These are phyloP conservation scores for Dicaeum eximium DNA, from an alignment of 2,113 vertebrate species.

Conservation along the genomic window DNA sequence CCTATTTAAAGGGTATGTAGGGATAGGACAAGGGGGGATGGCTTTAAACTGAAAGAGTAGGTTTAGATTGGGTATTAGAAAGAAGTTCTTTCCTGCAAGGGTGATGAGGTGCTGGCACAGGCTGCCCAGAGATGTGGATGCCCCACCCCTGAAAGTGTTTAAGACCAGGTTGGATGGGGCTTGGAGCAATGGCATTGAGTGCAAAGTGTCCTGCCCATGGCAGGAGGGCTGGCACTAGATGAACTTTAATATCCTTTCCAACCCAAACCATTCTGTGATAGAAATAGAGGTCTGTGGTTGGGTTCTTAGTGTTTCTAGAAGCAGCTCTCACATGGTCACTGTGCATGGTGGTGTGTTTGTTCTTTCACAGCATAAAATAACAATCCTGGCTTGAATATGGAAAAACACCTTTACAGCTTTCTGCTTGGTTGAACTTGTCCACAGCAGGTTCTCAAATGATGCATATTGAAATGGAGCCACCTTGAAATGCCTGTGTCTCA, in stretches of 20 bases:
- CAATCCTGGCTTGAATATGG: not conserved
- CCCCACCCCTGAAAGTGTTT: too few relatives aligned
- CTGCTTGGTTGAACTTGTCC: not conserved
- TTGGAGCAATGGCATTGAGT: not conserved
- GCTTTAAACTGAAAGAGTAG: not conserved
- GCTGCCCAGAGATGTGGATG: not conserved
- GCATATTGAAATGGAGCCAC: not conserved
- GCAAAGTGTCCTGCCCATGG: not conserved
- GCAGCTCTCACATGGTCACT: not conserved
- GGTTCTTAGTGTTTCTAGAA: not conserved
- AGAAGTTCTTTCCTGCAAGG: not conserved
- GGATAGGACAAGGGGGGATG: too few relatives aligned
- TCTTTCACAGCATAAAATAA: not conserved
- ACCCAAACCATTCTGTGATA: not conserved
- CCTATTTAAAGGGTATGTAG: not conserved
- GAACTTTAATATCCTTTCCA: not conserved
- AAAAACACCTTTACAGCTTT: not conserved
- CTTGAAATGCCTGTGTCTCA: not conserved
- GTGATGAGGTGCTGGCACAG: not conserved
- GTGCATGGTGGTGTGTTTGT: accelerated
- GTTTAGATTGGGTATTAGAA: not conserved
- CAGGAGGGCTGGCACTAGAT: not conserved
- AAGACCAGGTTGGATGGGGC: not conserved
- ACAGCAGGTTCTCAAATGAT: not conserved
- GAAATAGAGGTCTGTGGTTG: not conserved